phyloP scores from a whole-genome alignment of 2,888 invertebrate species.

The Frankliniella intonsa region DNA sequence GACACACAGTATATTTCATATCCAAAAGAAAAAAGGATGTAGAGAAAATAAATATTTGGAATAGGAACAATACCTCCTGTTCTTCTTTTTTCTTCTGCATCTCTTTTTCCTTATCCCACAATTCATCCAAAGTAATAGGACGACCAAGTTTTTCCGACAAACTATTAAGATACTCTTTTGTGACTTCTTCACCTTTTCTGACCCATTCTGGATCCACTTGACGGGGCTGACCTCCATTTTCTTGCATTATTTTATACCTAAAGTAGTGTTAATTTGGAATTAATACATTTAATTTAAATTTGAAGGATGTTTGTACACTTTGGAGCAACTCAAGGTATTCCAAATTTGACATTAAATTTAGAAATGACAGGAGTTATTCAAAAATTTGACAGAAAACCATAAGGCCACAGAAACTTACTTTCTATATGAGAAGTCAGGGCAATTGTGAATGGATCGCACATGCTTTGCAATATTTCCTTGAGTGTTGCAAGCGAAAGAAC shows the following conservation, averaged over 20 bases:
- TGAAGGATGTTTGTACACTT: background rate
- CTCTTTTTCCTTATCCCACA: slow-evolving; percentile 31
- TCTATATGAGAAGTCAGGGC: slow-evolving; percentile 39
- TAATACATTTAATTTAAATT: background rate
- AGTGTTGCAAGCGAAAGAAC: slow-evolving; percentile 40
- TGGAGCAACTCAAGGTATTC: no score
- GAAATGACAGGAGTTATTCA: no score
- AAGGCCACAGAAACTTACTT: slow-evolving; percentile 35
- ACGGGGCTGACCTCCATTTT: slow-evolving; percentile 17
- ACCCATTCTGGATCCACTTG: slow-evolving; percentile 35
- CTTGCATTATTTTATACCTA: slow-evolving; percentile 34
- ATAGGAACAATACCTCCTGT: background rate
- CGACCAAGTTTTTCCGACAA: slow-evolving; percentile 35
- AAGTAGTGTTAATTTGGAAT: background rate
- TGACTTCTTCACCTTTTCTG: slow-evolving; percentile 35
- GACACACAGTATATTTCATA: background rate
- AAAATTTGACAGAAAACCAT: no score
- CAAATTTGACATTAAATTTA: no score
- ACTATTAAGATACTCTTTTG: slow-evolving; percentile 35
- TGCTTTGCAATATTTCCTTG: slow-evolving; percentile 41
- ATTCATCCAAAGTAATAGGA: slow-evolving; percentile 35
- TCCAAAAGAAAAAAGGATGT: background rate
- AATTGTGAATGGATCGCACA: slow-evolving; percentile 39
- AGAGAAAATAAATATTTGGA: background rate
- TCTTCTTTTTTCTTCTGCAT: slow-evolving; percentile 30